phyloP scores from a whole-genome alignment of 1,140 invertebrate genomes.

The Leptinotarsa undecemlineata region DNA sequence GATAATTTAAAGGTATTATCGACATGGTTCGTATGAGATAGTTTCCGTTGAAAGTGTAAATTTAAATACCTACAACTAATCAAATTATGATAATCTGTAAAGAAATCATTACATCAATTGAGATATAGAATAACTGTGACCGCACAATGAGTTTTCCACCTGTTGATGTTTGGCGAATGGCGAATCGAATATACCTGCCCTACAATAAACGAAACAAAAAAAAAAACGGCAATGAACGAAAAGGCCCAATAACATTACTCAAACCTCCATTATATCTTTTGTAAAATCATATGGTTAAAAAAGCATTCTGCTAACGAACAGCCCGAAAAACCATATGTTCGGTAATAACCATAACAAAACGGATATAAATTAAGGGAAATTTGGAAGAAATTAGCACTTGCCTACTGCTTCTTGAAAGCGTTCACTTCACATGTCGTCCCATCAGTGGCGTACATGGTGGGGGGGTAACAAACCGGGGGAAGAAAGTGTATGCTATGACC shows the following conservation, averaged over 20 bases:
- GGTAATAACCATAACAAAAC: neutral
- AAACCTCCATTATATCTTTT: slow-evolving; percentile 1
- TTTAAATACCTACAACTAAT: no score
- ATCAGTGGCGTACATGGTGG: neutral
- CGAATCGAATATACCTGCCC: neutral
- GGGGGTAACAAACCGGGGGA: no score
- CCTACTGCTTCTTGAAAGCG: slow-evolving; percentile 1
- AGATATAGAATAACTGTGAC: no score
- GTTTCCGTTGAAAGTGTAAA: no score
- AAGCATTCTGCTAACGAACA: slow-evolving; percentile 2
- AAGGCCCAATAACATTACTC: neutral
- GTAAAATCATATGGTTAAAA: slow-evolving; percentile 6
- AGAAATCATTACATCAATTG: no score
- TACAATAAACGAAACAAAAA: neutral
- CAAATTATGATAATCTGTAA: no score
- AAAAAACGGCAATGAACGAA: neutral
- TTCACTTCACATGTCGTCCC: neutral
- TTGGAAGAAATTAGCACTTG: slow-evolving; percentile 3
- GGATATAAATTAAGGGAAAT: neutral
- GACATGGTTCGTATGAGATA: no score
- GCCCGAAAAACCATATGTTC: neutral
- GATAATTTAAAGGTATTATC: no score
- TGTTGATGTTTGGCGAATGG: no score
- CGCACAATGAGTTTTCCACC: no score
- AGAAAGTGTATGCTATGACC: no score